Evolutionary conservation across 2,113 vertebrate species (phyloP).

Genomic region (Neoarius graeffei): DNA sequence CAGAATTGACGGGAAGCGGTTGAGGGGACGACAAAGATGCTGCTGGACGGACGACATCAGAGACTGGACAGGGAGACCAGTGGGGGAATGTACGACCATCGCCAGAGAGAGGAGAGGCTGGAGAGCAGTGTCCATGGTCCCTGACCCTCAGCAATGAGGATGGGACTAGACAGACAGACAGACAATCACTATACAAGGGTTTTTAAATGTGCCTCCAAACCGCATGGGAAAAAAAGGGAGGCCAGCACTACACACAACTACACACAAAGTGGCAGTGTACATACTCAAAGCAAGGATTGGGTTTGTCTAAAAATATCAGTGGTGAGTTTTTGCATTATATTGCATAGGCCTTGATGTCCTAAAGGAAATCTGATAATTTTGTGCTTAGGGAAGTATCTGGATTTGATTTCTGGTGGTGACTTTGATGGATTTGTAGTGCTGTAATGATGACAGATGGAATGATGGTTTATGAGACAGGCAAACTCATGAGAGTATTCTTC

Average conservation of each 20-base stretch:
- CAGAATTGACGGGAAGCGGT: too few species aligned
- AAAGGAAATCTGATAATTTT: slow-evolving; percentile 2
- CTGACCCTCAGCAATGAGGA: too few species aligned
- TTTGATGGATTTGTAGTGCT: slow-evolving; percentile 9
- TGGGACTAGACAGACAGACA: too few species aligned
- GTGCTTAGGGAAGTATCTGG: neutral
- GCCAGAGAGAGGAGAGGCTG: too few species aligned
- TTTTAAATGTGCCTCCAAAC: neutral
- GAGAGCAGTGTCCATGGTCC: too few species aligned
- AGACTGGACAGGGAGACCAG: too few species aligned
- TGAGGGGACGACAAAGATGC: too few species aligned
- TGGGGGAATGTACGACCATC: too few species aligned
- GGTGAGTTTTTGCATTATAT: neutral
- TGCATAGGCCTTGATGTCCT: neutral
- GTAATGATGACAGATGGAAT: slow-evolving; percentile 5
- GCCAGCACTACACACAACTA: neutral
- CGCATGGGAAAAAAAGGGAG: neutral
- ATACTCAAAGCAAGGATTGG: neutral
- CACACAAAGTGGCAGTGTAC: neutral
- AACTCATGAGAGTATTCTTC: neutral
- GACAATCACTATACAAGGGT: too few species aligned
- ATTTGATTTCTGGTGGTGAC: neutral
- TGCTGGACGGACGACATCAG: too few species aligned
- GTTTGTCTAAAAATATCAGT: neutral
- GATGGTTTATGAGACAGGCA: neutral